Base-by-base conservation (phyloP, 2,113 vertebrate species). In the Noturus placidus region DNA sequence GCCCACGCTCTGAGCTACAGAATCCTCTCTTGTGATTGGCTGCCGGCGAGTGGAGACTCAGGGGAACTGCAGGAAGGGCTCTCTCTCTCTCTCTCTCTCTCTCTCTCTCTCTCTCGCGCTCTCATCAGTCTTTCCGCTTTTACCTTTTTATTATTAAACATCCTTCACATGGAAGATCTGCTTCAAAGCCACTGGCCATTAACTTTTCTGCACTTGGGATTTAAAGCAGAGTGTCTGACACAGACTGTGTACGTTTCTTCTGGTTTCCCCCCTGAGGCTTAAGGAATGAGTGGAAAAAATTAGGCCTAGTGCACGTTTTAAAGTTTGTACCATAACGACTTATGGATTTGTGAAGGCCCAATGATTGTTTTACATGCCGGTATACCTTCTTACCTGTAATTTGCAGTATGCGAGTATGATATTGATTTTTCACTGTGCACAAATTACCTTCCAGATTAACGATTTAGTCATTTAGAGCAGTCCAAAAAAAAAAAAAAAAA, bases 61-160 rank as follows among this genome's bases (percentile, higher is more conserved):
- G 56, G 87, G 80, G 83, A 88, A 65, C 57, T 82, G 52, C 11
- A 63, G 67, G 63, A 81, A n/a, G 1, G 46, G 42, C 78, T 84
- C 85, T 13, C 33, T 77, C 84, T 72, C 72, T 76, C 42, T 42
- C 38, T 42, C 42, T 42, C 78, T 84, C 85, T 13, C 33, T 77
- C 84, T 72, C 72, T 76, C 42, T 42, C 38, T 42, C 42, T 42
- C 78, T 84, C 85, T 13, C 33, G 63, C 84, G 72, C 72, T 76
- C 72, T 38, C 76, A 84, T 88, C 83, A 89, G 74, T 88, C 83
- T 82, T 87, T 84, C 80, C 56, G 20, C 78, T 77, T 87, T 88
- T 85, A 86, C 83, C 14, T 89, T 92, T 91, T 90, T 89, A 89
- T 91, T 92, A 91, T 89, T 90, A 83, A 91, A 91, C 90, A 92